Conservation (phyloP, 2,113 vertebrate species). For the Phyllopteryx taeniolatus region DNA sequence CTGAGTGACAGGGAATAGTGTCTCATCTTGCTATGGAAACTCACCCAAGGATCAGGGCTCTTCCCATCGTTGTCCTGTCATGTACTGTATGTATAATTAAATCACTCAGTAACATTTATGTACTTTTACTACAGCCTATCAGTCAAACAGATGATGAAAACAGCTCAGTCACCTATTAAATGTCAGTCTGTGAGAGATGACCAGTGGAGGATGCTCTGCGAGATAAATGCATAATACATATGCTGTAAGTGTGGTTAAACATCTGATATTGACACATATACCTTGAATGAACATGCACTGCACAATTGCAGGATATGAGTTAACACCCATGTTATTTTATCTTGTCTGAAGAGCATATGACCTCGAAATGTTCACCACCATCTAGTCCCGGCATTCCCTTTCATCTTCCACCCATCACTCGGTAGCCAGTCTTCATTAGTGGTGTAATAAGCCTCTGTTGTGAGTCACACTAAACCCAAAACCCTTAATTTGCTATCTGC, state of each 20-base stretch:
- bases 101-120: not conserved
- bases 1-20: not conserved
- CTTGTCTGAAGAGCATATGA: not conserved
- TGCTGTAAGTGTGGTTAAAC: not conserved
- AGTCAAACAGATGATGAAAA: not conserved
- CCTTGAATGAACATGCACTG: not conserved
- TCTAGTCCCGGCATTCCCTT: conserved; percentile 3
- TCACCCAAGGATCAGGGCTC: not conserved
- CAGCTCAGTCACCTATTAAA: not conserved
- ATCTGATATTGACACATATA: not conserved
- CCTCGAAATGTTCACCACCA: conserved; percentile 9
- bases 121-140: not conserved
- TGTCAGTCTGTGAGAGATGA: not conserved
- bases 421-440: conserved; percentile 32
- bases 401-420: conserved; percentile 7
- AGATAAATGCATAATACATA: not conserved
- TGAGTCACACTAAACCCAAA: conserved; percentile 24
- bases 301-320: not conserved
- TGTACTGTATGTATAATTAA: not conserved
- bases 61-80: not conserved
- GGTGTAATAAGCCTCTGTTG: conserved; percentile 20
- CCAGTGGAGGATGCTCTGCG: not conserved
- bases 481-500: conserved; percentile 30
- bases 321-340: not conserved
- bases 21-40: not conserved